Conservation (phyloP, 2,888 invertebrate genomes). For the Trissonchulus sp. region DNA sequence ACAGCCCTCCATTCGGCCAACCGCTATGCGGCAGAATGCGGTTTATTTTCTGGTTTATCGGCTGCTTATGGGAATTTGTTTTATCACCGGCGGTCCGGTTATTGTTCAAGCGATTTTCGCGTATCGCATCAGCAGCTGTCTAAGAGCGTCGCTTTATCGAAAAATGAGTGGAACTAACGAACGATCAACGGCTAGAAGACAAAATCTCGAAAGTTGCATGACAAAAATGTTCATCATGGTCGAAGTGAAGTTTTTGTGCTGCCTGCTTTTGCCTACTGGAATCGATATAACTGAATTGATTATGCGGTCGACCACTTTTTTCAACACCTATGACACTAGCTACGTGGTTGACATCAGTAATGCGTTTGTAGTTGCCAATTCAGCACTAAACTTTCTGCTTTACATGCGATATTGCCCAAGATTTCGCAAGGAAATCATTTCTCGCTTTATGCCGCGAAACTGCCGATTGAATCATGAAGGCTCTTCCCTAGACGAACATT, state of each 20-base stretch:
- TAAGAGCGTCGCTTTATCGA: background rate
- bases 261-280: background rate
- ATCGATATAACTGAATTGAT: background rate
- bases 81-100: background rate
- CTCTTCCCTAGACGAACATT: too few species aligned
- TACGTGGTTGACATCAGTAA: background rate
- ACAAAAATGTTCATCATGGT: conserved; percentile 4
- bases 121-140: background rate
- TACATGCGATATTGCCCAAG: background rate
- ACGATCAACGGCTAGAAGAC: background rate
- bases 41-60: background rate
- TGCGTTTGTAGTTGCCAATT: background rate
- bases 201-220: background rate
- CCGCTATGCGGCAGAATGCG: background rate
- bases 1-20: background rate
- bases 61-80: background rate
- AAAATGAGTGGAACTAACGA: background rate
- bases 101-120: background rate
- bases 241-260: background rate
- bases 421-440: background rate
- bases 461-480: too few species aligned
- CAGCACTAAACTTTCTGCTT: background rate
- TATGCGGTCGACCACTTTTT: background rate
- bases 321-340: background rate
- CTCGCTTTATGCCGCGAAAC: background rate